These are phyloP conservation scores for Pseudomugil tenellus DNA, from an alignment of 2,797 vertebrate genomes.

Conservation along the genomic window DNA sequence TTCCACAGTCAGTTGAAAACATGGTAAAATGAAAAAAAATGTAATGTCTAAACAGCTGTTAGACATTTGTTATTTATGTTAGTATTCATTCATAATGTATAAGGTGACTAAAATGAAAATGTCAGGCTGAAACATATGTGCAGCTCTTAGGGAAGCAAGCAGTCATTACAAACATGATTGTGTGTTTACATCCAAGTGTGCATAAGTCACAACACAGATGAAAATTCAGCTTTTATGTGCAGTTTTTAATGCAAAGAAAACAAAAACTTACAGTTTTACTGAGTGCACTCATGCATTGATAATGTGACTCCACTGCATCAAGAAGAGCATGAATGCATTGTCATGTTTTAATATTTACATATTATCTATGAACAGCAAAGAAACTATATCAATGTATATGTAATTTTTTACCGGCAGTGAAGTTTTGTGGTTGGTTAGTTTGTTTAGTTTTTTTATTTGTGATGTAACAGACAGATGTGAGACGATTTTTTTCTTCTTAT, in stretches of 20 bases:
- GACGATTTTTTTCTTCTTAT: too few species aligned
- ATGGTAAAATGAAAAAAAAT: constrained; percentile 52
- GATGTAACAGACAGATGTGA: background rate
- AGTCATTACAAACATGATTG: constrained; percentile 23
- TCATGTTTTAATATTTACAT: constrained; percentile 11
- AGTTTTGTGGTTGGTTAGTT: background rate
- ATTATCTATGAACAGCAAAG: background rate
- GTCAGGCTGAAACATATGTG: constrained; percentile 58
- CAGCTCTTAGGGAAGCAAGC: constrained; percentile 43
- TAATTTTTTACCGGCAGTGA: background rate
- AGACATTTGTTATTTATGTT: constrained; percentile 74
- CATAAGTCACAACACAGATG: constrained; percentile 22
- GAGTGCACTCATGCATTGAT: constrained; percentile 6
- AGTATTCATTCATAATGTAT: constrained; percentile 74
- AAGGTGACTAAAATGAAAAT: constrained; percentile 75
- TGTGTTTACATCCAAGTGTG: constrained; percentile 4
- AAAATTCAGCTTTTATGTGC: constrained; percentile 9
- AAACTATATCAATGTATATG: background rate
- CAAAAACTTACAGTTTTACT: constrained; percentile 18
- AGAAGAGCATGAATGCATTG: background rate
- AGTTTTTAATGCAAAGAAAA: constrained; percentile 19
- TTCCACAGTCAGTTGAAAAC: constrained; percentile 35
- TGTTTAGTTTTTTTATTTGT: background rate
- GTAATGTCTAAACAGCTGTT: constrained; percentile 66
- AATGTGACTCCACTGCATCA: constrained; percentile 29